These are phyloP conservation scores for Hermetia illucens DNA, from an alignment of 1,140 invertebrate species.

Conservation along the genomic window DNA sequence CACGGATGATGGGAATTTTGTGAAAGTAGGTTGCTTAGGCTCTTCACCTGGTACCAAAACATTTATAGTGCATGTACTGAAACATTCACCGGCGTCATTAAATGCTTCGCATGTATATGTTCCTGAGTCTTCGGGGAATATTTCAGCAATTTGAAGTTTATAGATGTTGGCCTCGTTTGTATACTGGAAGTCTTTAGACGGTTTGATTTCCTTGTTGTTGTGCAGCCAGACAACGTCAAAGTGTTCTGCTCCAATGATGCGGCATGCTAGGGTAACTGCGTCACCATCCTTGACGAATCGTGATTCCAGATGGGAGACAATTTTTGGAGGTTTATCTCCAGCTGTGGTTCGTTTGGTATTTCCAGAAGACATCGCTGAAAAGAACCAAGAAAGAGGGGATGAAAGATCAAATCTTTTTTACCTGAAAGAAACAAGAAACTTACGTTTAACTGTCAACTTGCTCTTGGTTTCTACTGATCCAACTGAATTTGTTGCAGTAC, in stretches of 20 bases:
- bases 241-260: slow-evolving; percentile 72
- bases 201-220: slow-evolving; percentile 93
- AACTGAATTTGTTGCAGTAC: slow-evolving; percentile 81
- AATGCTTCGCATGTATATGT: slow-evolving; percentile 94
- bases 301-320: slow-evolving; percentile 70
- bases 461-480: slow-evolving; percentile 69
- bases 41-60: slow-evolving; percentile 79
- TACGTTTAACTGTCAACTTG: slow-evolving; percentile 70
- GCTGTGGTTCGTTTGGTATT: slow-evolving; percentile 31
- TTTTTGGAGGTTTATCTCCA: slow-evolving; percentile 59
- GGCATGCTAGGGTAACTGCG: slow-evolving; percentile 66
- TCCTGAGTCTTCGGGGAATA: slow-evolving; percentile 79
- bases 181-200: slow-evolving; percentile 92
- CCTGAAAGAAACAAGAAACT: slow-evolving; percentile 24
- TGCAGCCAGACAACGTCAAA: slow-evolving; percentile 92
- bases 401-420: neutral
- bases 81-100: slow-evolving; percentile 86
- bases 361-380: slow-evolving; percentile 51
- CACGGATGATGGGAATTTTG: slow-evolving; percentile 76
- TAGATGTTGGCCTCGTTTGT: slow-evolving; percentile 80
- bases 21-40: slow-evolving; percentile 66
- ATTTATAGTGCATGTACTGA: slow-evolving; percentile 76
- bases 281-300: slow-evolving; percentile 75
- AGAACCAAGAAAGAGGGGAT: slow-evolving; percentile 5
- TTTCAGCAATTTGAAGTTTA: slow-evolving; percentile 81